phyloP scores from a whole-genome alignment of 2,113 vertebrate genomes.

The Athene noctua region DNA sequence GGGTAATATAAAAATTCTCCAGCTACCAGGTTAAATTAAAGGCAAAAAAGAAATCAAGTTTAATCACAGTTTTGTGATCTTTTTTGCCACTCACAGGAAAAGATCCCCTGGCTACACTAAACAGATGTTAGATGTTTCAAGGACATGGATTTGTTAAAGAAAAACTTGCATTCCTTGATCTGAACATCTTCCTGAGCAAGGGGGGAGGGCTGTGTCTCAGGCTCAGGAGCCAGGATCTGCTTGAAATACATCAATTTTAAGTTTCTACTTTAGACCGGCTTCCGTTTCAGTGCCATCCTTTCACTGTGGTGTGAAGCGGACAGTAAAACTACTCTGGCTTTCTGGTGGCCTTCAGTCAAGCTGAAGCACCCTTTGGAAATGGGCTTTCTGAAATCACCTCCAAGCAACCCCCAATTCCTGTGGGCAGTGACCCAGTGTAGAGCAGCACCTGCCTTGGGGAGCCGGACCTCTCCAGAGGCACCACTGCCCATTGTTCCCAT shows the following conservation, averaged over 20 bases:
- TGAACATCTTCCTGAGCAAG: not conserved
- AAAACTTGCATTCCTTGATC: not conserved
- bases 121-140: not conserved
- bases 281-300: not conserved
- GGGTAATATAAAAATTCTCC: not conserved
- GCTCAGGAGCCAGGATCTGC: not conserved
- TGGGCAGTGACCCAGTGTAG: not conserved
- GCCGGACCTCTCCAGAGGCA: not conserved
- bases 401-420: not conserved
- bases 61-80: slow-evolving; percentile 3
- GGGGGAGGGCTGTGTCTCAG: not conserved
- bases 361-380: not conserved
- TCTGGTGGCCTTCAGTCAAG: not conserved
- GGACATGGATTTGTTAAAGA: not conserved
- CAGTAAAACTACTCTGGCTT: not conserved
- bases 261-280: not conserved
- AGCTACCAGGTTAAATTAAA: slow-evolving; percentile 12
- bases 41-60: not conserved
- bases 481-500: not conserved
- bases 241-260: not conserved
- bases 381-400: not conserved
- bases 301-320: not conserved
- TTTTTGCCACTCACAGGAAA: not conserved
- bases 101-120: not conserved
- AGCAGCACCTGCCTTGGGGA: not conserved